Conservation (phyloP, 2,797 vertebrate genomes). For the Siniperca undulata region DNA sequence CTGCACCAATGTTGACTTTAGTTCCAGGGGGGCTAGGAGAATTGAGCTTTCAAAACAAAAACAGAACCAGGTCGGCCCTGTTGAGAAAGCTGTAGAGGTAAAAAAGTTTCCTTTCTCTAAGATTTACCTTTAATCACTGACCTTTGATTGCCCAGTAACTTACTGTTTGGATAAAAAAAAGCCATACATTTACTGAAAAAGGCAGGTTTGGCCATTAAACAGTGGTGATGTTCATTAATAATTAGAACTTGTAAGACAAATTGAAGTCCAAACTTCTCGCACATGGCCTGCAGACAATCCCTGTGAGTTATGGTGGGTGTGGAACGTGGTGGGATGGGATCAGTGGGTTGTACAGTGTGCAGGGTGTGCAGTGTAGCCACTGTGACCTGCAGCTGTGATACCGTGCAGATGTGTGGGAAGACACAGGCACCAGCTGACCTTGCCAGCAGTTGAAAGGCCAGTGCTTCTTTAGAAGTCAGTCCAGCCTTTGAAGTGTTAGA, state of each 20-base stretch:
- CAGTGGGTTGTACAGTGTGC: constrained; percentile 1
- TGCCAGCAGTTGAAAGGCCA: constrained; percentile 67
- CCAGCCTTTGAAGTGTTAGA: constrained; percentile 79
- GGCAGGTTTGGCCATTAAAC: background rate
- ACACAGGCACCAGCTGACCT: constrained; percentile 65
- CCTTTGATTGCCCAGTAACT: background rate
- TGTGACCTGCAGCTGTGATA: constrained; percentile 59
- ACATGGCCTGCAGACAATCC: constrained; percentile 34
- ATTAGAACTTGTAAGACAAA: constrained; percentile 22
- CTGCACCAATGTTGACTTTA: constrained; percentile 15
- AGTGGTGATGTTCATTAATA: background rate
- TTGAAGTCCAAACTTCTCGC: background rate
- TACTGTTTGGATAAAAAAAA: background rate
- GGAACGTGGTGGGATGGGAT: background rate
- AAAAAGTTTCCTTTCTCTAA: too few relatives aligned
- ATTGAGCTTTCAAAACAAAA: background rate
- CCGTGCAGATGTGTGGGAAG: constrained; percentile 61
- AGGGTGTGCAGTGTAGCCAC: constrained; percentile 29
- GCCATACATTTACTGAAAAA: background rate
- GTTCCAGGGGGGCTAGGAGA: background rate
- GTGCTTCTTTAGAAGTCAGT: constrained; percentile 71
- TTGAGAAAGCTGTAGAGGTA: background rate
- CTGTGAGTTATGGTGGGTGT: constrained; percentile 19
- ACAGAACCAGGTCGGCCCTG: background rate
- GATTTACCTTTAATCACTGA: background rate